Percentiles rank a stretch among this genome's conserved stretches.
These are phyloP conservation scores for Passer montanus DNA, from an alignment of 2,113 vertebrate species.

Conservation along the genomic window DNA sequence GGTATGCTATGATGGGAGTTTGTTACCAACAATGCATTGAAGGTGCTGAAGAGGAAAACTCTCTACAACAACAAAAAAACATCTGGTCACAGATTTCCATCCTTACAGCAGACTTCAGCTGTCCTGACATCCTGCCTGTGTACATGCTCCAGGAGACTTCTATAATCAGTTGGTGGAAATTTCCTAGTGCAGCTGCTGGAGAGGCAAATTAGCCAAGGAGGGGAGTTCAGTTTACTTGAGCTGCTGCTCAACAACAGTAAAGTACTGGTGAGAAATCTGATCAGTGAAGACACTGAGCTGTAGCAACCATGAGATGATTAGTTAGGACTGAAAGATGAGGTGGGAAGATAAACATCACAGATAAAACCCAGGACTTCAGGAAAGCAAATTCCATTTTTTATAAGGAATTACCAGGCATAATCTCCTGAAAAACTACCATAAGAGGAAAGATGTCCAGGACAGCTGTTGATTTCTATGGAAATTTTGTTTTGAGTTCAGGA, in stretches of 20 bases:
- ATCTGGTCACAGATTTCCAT: not conserved
- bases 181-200: not conserved
- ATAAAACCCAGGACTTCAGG: not conserved
- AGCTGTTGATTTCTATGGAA: not conserved
- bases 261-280: not conserved
- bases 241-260: not conserved
- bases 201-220: not conserved
- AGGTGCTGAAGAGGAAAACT: not conserved
- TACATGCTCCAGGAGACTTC: not conserved
- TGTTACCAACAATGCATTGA: not conserved
- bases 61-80: not conserved
- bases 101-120: not conserved
- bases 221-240: not conserved
- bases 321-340: not conserved
- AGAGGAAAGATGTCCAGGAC: not conserved
- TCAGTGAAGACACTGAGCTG: not conserved
- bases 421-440: not conserved
- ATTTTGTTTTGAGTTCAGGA: not conserved
- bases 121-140: not conserved
- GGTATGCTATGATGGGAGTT: not conserved
- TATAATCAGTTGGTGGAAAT: not conserved
- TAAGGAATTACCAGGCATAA: not conserved
- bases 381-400: not conserved
- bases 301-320: not conserved
- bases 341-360: not conserved